Evolutionary conservation across 2,797 vertebrate genomes (phyloP).

Genomic region (Lates japonicus): DNA sequence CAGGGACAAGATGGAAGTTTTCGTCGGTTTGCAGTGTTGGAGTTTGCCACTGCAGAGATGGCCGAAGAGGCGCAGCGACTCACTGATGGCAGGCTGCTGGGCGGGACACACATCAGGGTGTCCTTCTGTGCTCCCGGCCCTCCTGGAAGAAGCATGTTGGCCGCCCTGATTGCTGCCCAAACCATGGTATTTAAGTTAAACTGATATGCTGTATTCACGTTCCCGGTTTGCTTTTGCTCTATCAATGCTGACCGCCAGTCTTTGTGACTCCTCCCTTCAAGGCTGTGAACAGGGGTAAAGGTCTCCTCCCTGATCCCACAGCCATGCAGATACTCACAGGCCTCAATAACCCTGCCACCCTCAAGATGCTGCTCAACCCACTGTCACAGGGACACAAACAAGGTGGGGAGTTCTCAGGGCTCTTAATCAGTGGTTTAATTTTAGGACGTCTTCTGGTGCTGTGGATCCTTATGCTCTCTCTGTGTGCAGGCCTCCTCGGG

Average conservation of each 20-base stretch:
- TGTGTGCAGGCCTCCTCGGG: slow-evolving; percentile 89
- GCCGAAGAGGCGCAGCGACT: slow-evolving; percentile 88
- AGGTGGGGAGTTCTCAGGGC: slow-evolving; percentile 75
- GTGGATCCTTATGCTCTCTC: slow-evolving; percentile 18
- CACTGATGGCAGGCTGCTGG: slow-evolving; percentile 85
- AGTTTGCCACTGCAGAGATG: slow-evolving; percentile 89
- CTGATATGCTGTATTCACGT: not conserved
- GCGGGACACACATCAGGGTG: slow-evolving; percentile 87
- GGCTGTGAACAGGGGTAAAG: slow-evolving; percentile 94
- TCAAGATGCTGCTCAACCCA: slow-evolving; percentile 93
- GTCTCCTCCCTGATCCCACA: slow-evolving; percentile 94
- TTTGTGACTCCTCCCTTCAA: slow-evolving; percentile 52
- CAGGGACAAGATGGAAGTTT: slow-evolving; percentile 94
- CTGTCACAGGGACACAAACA: slow-evolving; percentile 92
- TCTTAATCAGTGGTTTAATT: not conserved
- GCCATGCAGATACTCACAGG: slow-evolving; percentile 92
- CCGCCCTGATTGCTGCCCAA: slow-evolving; percentile 94
- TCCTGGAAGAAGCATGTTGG: slow-evolving; percentile 94
- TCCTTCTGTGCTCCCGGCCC: slow-evolving; percentile 97
- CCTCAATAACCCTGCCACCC: slow-evolving; percentile 90
- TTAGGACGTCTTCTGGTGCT: not conserved
- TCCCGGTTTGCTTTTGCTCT: not conserved
- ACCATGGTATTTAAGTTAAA: slow-evolving; percentile 87
- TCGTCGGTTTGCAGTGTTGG: slow-evolving; percentile 93
- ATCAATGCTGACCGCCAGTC: slow-evolving; percentile 1